These are phyloP conservation scores for Etia nguti DNA, from an alignment of 2,113 vertebrate species.

Conservation along the genomic window DNA sequence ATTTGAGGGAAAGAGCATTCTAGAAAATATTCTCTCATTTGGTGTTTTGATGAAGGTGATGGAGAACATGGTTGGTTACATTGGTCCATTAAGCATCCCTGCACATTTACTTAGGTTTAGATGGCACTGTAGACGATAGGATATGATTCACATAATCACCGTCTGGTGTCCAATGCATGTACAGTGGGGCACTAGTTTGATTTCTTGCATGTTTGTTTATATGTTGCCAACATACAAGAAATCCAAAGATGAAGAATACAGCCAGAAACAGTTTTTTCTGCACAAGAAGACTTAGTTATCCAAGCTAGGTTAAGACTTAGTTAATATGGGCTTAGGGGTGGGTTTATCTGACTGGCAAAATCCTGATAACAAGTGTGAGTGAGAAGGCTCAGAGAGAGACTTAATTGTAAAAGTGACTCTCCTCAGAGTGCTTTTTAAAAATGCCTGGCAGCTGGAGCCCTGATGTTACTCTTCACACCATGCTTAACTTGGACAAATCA, in stretches of 20 bases:
- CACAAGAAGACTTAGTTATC: neutral
- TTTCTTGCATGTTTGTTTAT: neutral
- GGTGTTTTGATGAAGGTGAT: neutral
- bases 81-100: accelerated
- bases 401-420: neutral
- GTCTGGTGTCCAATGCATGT: neutral
- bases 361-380: accelerated
- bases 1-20: neutral
- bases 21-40: neutral
- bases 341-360: neutral
- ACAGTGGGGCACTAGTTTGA: neutral
- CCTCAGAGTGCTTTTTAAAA: neutral
- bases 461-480: neutral
- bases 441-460: accelerated
- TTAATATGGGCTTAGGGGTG: neutral
- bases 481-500: neutral
- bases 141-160: no score
- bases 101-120: neutral
- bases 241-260: neutral
- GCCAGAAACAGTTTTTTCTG: neutral
- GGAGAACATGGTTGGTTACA: neutral
- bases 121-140: neutral
- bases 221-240: neutral
- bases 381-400: neutral
- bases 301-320: neutral